Base-by-base conservation (phyloP, 2,797 vertebrate species). In the Poecile montanus region DNA sequence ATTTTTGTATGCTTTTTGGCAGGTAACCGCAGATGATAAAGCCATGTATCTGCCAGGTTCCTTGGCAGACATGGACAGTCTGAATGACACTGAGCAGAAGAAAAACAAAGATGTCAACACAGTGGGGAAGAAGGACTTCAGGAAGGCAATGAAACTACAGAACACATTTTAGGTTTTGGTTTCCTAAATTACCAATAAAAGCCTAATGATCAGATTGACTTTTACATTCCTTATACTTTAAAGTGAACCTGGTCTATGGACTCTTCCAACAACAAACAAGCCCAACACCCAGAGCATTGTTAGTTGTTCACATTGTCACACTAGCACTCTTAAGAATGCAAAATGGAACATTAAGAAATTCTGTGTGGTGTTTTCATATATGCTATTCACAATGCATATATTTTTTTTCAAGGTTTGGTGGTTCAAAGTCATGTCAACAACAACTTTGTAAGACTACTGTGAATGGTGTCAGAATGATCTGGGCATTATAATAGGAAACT, bases 251-350 rank as follows among this genome's bases (percentile, higher is more conserved):
- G 14, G 14, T 3, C 25, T 57, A 50, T 10, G 23, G 54, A 53
- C 27, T 29, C 32, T 61, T 72, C 30, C 45, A 65, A 67, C 14
- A 45, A 36, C 13, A 76, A 62, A 34, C 36, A 68, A 32, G 3
- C 4, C 19, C 25, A 66, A 36, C 6, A 54, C 2, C 22, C 29
- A 85, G 38, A 22, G 44, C 1, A 0, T 6, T 18, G 57, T 30
- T 82, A 2, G 0, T 26, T 58, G 25, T 16, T 23, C 18, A 30
- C 22, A 15, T 2, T 30, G 27, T 66, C 12, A 6, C 20, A 10
- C 5, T 8, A 20, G 16, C 9, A 32, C 20, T n/a, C n/a, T 51
- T 67, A 44, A 63, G 36, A 71, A 51, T 29, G 44, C 63, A 34
- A 87, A 81, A 62, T 14, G 7, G 22, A 67, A 34, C 13, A 30